Evolutionary conservation across 2,888 invertebrate species (phyloP), one percentile per base, ranked within the genome.

Genomic region (Uloborus plumipes): DNA sequence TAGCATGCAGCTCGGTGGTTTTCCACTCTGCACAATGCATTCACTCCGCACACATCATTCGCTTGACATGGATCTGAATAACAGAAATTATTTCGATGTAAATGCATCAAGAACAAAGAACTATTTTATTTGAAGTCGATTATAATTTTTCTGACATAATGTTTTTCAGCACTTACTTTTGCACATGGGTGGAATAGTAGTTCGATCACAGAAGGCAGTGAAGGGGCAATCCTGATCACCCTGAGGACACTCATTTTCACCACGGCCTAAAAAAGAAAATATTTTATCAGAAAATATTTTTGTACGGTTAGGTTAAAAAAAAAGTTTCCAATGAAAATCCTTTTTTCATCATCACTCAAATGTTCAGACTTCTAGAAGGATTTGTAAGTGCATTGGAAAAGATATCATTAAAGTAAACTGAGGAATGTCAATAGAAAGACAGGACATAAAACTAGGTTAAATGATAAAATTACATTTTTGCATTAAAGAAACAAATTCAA

Each of bases 21-120:
- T 58, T 82, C 83, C 0, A 94, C 91, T 2, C 92, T 89, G 87
- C 96, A 96, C 78, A 92, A 92, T 0, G 87, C 86, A 88, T 94
- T 93, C 84, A 92, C 92, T 0, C 96, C 96, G 87, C 96, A 96
- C 0, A 94, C 94, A 20, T 74, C 85, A 11, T 92, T 91, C 6
- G 62, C 74, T 39, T 83, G 78, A 87, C 96, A 96, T 0, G 96
- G 94, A 89, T 96, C 93, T 78, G 93, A 39, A 53, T 14, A 53
- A 39, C 49, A 47, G n/a, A 70, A 55, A 65, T 15, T n/a, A 47
- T 2, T 22, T 61, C 22, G 6, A 1, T 22, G 1, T 2, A 61
- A 61, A 61, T 22, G 18, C 18, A 55, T 55, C n/a, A 16, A 61
- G 26, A 61, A 26, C 9, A 1, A 61, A 61, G 13, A 22, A 15